A percentile compares a stretch with the other conserved stretches of the same genome.
These are phyloP conservation scores for Cottoperca gobio DNA, from an alignment of 2,797 vertebrate species.

Conservation along the genomic window DNA sequence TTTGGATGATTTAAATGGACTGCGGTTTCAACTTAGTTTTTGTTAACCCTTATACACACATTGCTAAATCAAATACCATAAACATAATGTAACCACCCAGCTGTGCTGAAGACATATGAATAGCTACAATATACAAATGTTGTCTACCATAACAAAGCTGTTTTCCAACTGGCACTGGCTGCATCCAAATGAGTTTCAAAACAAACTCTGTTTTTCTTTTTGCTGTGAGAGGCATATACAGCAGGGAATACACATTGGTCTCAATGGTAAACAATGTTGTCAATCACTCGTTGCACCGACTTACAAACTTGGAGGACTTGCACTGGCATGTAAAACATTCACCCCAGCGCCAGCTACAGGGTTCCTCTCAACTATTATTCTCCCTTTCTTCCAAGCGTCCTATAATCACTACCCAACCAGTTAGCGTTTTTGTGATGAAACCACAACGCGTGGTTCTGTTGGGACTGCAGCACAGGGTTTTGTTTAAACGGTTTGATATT, in stretches of 20 bases:
- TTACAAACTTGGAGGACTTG: constrained; percentile 40
- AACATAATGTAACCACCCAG: constrained; percentile 18
- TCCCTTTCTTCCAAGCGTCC: constrained; percentile 21
- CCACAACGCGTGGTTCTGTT: not conserved
- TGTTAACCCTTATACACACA: constrained; percentile 32
- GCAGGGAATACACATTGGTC: constrained; percentile 54
- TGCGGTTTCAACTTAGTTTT: constrained; percentile 30
- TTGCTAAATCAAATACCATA: constrained; percentile 2
- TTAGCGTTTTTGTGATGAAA: constrained; percentile 38
- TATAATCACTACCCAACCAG: constrained; percentile 24
- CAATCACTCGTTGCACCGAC: constrained; percentile 54
- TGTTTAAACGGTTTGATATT: constrained; percentile 33
- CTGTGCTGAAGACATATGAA: constrained; percentile 30
- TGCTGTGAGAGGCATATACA: constrained; percentile 38
- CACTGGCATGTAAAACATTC: constrained; percentile 36
- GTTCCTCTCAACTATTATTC: constrained; percentile 23
- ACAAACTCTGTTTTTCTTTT: constrained; percentile 44
- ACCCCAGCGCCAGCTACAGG: constrained; percentile 8
- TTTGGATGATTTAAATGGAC: constrained; percentile 36
- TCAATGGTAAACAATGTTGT: constrained; percentile 62
- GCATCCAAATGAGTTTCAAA: constrained; percentile 58
- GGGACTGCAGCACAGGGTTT: constrained; percentile 13
- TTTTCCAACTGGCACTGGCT: constrained; percentile 26
- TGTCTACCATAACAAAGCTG: constrained; percentile 38
- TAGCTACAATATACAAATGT: constrained; percentile 31